Conservation (phyloP, 2,113 vertebrate species). For the Zosterops hypoxanthus region DNA sequence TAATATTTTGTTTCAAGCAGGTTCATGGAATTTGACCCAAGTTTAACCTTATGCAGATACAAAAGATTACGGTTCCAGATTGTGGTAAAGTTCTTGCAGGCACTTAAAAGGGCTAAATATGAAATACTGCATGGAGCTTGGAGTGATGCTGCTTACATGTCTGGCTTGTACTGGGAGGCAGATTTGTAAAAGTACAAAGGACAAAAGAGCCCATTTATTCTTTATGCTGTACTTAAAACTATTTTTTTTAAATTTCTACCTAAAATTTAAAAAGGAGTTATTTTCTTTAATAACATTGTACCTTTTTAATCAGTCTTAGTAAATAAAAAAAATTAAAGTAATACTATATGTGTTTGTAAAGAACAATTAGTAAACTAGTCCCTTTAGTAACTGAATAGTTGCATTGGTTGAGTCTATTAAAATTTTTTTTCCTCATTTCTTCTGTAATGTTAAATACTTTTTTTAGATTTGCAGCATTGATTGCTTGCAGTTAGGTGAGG, state of each 20-base stretch:
- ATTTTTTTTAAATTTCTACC: neutral
- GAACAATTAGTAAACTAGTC: neutral
- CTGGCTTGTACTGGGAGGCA: neutral
- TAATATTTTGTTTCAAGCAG: slow-evolving; percentile 41
- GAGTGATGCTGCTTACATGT: neutral
- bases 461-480: neutral
- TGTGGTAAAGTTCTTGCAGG: neutral
- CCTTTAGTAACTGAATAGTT: neutral
- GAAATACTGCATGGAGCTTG: neutral
- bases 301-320: neutral
- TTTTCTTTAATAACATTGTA: neutral
- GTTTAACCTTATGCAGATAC: neutral
- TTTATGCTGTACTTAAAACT: neutral
- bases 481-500: neutral
- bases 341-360: neutral
- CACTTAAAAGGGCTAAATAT: neutral
- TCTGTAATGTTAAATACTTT: neutral
- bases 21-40: slow-evolving; percentile 10
- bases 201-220: neutral
- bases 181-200: neutral
- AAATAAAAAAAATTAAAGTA: neutral
- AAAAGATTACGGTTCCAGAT: neutral
- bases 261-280: neutral
- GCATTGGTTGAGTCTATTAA: neutral
- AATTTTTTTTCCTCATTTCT: neutral